Conservation (phyloP, 2,113 vertebrate species). For the Thomomys bottae region DNA sequence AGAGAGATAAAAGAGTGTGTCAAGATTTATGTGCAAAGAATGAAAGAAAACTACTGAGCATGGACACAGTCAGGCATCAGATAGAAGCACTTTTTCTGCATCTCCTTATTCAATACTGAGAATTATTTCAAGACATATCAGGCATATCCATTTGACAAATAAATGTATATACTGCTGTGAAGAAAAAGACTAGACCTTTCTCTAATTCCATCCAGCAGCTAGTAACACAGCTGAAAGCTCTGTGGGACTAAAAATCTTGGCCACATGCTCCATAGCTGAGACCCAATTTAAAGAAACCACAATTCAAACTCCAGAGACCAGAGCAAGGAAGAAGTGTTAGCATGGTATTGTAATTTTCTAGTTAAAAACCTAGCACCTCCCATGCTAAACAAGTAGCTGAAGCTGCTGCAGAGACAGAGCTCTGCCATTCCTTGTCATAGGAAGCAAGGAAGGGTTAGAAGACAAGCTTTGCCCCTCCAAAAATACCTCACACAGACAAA, state of each 20-base stretch:
- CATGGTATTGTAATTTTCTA: neutral
- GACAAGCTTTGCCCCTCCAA: neutral
- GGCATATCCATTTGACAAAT: neutral
- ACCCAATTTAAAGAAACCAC: neutral
- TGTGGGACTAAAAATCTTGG: neutral
- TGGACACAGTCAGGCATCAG: neutral
- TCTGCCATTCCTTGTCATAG: neutral
- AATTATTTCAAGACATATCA: neutral
- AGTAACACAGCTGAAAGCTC: neutral
- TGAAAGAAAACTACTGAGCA: neutral
- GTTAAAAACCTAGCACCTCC: neutral
- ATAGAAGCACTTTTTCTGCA: neutral
- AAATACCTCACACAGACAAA: constrained; percentile 10
- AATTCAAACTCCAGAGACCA: neutral
- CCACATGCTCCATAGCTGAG: neutral
- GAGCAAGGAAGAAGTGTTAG: neutral
- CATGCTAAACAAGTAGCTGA: neutral
- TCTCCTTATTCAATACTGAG: neutral
- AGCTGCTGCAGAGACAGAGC: neutral
- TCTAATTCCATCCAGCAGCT: fast-evolving
- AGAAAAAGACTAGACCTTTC: neutral
- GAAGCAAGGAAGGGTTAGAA: neutral
- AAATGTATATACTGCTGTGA: neutral
- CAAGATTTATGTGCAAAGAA: neutral
- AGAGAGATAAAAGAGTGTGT: neutral